phyloP scores from a whole-genome alignment of 1,140 invertebrate species.

The Daktulosphaira vitifoliae region DNA sequence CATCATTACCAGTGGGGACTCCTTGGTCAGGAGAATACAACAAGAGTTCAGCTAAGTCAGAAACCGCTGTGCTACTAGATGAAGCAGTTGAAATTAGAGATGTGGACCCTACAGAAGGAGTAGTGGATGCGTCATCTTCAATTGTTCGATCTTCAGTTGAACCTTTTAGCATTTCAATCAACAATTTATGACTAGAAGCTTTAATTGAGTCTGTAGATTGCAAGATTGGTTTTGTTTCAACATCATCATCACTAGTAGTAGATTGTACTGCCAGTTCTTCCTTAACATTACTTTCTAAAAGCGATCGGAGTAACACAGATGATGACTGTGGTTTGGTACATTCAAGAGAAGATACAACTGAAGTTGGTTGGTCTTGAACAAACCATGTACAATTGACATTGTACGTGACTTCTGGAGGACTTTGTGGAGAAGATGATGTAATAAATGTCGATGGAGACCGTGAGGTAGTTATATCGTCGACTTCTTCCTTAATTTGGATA shows the following conservation, averaged over 20 bases:
- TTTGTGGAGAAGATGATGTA: not conserved
- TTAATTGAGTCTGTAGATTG: not conserved
- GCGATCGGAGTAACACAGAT: no score
- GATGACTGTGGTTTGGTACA: no score
- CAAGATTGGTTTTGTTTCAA: not conserved
- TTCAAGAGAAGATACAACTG: not conserved
- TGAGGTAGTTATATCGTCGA: no score
- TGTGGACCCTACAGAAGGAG: no score
- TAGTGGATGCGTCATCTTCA: no score
- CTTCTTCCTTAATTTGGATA: no score
- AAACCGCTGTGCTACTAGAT: no score
- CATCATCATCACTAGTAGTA: not conserved
- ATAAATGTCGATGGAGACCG: not conserved
- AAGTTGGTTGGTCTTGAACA: not conserved
- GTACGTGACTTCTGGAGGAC: not conserved
- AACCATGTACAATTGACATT: not conserved
- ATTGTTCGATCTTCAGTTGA: no score
- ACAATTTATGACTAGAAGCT: not conserved
- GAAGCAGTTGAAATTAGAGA: no score
- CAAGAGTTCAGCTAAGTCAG: no score
- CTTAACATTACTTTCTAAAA: not conserved
- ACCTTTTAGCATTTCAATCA: conserved; percentile 10
- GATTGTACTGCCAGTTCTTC: not conserved
- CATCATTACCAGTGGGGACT: no score
- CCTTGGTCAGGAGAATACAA: no score